These are phyloP conservation scores for Aphis craccivora DNA, from an alignment of 1,140 invertebrate species.

Conservation along the genomic window DNA sequence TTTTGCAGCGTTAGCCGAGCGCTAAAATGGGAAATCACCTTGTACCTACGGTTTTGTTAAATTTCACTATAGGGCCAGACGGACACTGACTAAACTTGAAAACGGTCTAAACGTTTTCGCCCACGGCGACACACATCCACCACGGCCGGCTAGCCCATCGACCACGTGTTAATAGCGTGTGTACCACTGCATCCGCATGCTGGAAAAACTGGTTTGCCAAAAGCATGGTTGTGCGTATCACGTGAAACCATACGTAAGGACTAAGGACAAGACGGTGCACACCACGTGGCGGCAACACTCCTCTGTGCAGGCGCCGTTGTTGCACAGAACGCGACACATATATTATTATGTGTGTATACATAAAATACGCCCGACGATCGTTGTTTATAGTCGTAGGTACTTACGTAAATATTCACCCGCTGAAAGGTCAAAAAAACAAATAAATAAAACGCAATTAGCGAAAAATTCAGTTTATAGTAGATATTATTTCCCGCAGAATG, in stretches of 20 bases:
- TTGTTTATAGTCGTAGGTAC: too few relatives aligned
- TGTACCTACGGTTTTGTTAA: neutral
- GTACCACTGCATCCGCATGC: too few relatives aligned
- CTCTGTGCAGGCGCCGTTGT: neutral
- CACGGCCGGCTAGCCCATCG: neutral
- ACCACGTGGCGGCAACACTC: neutral
- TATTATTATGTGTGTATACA: neutral
- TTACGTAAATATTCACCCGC: neutral
- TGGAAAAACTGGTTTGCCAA: slow-evolving; percentile 26
- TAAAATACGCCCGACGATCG: neutral
- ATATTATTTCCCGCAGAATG: neutral
- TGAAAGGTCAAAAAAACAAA: neutral
- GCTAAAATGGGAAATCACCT: neutral
- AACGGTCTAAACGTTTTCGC: neutral
- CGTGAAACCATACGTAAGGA: neutral
- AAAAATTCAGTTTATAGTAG: neutral
- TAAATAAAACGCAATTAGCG: neutral
- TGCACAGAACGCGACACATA: too few relatives aligned
- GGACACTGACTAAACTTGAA: neutral
- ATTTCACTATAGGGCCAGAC: neutral
- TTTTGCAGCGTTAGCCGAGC: neutral
- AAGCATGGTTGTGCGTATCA: neutral
- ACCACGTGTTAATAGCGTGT: slow-evolving; percentile 29
- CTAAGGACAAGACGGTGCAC: neutral
- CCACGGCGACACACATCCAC: neutral